A percentile compares a stretch with the other conserved stretches of the same genome.
Conservation (phyloP, 2,113 vertebrate genomes). For the Gorilla gorilla region DNA sequence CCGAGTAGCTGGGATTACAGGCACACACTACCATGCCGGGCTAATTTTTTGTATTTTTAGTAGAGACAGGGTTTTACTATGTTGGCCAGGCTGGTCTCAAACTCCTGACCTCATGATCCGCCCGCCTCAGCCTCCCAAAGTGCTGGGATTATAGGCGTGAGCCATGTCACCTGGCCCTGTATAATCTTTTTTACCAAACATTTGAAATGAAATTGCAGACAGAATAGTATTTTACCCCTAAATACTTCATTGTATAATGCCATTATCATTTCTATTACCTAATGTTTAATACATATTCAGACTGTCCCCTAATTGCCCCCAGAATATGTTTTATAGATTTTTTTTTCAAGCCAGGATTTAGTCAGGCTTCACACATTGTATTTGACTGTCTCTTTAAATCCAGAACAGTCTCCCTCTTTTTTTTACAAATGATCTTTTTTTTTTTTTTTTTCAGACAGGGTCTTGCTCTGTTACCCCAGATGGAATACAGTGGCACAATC, state of each 20-base stretch:
- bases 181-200: background rate
- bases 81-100: too few species aligned
- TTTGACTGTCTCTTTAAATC: background rate
- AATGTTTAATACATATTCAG: background rate
- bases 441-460: background rate
- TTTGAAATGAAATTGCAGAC: background rate
- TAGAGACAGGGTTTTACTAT: too few species aligned
- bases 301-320: background rate
- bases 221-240: background rate
- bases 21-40: too few species aligned
- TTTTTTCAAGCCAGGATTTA: background rate
- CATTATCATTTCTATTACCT: background rate
- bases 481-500: too few species aligned
- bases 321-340: background rate
- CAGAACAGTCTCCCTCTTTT: background rate
- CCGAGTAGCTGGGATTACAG: too few species aligned
- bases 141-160: too few species aligned
- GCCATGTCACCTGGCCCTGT: background rate
- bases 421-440: too few species aligned
- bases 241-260: background rate
- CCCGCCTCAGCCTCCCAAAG: too few species aligned
- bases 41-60: too few species aligned
- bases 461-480: too few species aligned
- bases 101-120: too few species aligned
- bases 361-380: background rate